Evolutionary conservation across 2,113 vertebrate species (phyloP).

Genomic region (Elanoides forficatus): DNA sequence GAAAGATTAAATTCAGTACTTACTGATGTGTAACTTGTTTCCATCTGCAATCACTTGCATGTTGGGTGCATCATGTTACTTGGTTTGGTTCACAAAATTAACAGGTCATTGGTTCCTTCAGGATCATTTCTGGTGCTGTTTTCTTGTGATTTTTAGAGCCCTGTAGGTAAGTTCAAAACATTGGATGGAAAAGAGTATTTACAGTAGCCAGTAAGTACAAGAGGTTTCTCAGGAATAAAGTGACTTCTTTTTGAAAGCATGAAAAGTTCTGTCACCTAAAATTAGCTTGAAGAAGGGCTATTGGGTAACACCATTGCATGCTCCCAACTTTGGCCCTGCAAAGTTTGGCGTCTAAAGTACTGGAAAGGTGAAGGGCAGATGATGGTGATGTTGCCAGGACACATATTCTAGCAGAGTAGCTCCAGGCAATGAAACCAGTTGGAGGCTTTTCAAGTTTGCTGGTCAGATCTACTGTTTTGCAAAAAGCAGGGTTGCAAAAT

Average conservation of each 20-base stretch:
- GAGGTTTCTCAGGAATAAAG: background rate
- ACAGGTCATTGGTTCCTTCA: background rate
- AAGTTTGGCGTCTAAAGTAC: background rate
- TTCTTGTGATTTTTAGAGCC: background rate
- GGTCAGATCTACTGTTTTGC: background rate
- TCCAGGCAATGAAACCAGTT: background rate
- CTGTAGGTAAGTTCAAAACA: background rate
- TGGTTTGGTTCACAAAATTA: background rate
- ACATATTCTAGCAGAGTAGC: background rate
- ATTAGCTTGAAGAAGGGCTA: background rate
- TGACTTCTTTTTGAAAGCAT: background rate
- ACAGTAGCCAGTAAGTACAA: background rate
- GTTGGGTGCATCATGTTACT: background rate
- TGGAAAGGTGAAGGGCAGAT: constrained; percentile 15
- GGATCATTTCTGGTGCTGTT: background rate
- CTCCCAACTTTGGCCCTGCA: background rate
- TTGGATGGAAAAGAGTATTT: background rate
- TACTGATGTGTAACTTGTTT: constrained; percentile 32
- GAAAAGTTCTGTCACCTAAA: constrained; percentile 10
- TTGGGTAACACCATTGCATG: background rate
- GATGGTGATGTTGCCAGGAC: constrained; percentile 12
- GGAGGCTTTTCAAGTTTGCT: constrained; percentile 5
- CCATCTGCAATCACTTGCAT: constrained; percentile 27
- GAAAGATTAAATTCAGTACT: background rate
- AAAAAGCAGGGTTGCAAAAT: constrained; percentile 23